phyloP scores from a whole-genome alignment of 2,113 vertebrate genomes.

The Numida meleagris region DNA sequence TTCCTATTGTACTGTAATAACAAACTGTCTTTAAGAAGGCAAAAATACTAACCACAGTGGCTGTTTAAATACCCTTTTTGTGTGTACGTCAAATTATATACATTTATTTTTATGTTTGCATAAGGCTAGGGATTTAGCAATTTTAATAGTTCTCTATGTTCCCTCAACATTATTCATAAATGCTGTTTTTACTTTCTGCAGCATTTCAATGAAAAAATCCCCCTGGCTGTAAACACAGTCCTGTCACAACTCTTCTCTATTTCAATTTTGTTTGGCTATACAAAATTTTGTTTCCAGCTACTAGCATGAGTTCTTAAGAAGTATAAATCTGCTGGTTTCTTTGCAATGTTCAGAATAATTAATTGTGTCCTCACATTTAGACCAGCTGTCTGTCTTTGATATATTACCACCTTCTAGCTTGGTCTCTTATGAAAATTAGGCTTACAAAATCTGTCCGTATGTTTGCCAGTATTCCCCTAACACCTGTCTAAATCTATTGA shows the following conservation, averaged over 20 bases:
- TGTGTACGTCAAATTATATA: neutral
- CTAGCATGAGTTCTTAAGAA: neutral
- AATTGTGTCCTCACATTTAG: neutral
- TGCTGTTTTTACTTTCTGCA: neutral
- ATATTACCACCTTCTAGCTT: neutral
- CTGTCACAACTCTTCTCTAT: neutral
- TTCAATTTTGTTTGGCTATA: neutral
- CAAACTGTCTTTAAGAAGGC: neutral
- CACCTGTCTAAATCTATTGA: neutral
- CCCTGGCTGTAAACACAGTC: neutral
- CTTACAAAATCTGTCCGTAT: neutral
- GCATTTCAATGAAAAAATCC: neutral
- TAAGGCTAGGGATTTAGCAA: neutral
- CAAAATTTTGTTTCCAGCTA: neutral
- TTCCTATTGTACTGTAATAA: neutral
- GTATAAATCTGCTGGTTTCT: neutral
- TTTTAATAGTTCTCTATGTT: neutral
- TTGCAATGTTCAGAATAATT: neutral
- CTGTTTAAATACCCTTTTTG: neutral
- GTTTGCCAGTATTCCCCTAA: neutral
- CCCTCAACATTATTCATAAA: neutral
- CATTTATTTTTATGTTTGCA: rapidly evolving
- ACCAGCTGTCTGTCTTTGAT: neutral
- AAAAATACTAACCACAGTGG: neutral
- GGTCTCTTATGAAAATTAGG: neutral